phyloP scores from a whole-genome alignment of 1,140 invertebrate genomes.

The Brachionus rubens region DNA sequence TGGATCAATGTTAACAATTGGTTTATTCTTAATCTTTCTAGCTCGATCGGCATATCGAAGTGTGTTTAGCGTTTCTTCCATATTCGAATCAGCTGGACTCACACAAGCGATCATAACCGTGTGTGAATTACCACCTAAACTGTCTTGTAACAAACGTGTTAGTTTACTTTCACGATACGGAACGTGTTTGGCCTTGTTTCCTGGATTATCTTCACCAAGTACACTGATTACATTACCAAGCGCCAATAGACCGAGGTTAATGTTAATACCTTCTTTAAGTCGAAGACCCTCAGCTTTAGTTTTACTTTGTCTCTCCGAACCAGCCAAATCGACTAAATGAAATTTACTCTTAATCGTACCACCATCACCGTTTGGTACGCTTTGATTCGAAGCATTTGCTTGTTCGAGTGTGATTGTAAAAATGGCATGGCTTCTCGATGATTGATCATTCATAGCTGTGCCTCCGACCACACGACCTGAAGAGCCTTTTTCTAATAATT shows the following conservation, averaged over 20 bases:
- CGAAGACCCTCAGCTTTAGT: constrained; percentile 95
- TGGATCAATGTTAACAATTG: constrained; percentile 81
- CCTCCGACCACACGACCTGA: constrained; percentile 62
- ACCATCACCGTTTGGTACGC: neutral
- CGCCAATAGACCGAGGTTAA: constrained; percentile 34
- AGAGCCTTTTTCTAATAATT: constrained; percentile 24
- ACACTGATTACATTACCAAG: constrained; percentile 32
- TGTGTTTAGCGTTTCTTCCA: constrained; percentile 83
- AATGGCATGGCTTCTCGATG: constrained; percentile 78
- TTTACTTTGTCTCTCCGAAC: constrained; percentile 92
- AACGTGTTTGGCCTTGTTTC: constrained; percentile 61
- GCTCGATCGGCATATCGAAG: constrained; percentile 83
- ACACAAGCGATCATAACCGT: constrained; percentile 91
- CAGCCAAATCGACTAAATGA: constrained; percentile 64
- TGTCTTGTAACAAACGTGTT: constrained; percentile 66
- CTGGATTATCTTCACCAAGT: neutral
- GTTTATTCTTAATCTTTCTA: constrained; percentile 85
- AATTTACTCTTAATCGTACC: constrained; percentile 16
- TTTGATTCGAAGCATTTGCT: neutral
- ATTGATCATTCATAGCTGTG: constrained; percentile 81
- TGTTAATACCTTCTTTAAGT: constrained; percentile 79
- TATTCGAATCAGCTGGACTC: constrained; percentile 82
- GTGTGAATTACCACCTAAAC: constrained; percentile 83
- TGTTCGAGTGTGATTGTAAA: constrained; percentile 65
- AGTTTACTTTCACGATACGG: constrained; percentile 62